phyloP scores from a whole-genome alignment of 2,113 vertebrate genomes.

The Laterallus jamaicensis region DNA sequence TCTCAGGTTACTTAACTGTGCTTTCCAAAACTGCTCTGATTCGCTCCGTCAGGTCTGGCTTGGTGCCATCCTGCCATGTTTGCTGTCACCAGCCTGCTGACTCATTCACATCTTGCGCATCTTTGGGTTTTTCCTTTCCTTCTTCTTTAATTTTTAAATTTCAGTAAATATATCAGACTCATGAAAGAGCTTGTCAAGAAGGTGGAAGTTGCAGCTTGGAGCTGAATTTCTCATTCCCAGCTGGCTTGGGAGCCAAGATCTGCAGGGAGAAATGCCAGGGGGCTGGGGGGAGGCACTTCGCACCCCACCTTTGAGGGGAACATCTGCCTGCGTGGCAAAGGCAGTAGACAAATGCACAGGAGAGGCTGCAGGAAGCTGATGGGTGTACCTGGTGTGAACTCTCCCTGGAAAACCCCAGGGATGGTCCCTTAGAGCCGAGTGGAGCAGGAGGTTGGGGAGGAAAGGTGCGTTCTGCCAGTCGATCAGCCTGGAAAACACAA shows the following conservation, averaged over 20 bases:
- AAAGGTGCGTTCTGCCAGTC: rapidly evolving
- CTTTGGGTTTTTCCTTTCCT: not conserved
- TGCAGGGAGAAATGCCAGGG: not conserved
- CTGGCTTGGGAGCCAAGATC: not conserved
- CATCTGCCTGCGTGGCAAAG: not conserved
- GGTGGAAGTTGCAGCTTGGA: not conserved
- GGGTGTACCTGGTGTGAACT: not conserved
- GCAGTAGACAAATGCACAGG: not conserved
- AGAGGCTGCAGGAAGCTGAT: not conserved
- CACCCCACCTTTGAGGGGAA: not conserved
- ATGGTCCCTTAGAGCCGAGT: not conserved
- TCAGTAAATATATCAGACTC: not conserved
- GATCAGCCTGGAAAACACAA: not conserved
- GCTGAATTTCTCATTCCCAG: not conserved
- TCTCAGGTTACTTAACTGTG: slow-evolving; percentile 30
- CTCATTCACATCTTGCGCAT: not conserved
- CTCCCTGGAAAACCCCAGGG: not conserved
- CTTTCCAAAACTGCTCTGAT: not conserved
- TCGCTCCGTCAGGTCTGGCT: not conserved
- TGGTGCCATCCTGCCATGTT: not conserved
- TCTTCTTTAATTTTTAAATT: not conserved
- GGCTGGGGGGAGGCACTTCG: not conserved
- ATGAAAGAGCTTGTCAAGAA: not conserved
- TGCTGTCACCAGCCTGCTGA: not conserved
- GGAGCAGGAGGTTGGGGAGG: not conserved